phyloP scores from a whole-genome alignment of 2,797 vertebrate species.

The Hyperoplus lanceolatus region DNA sequence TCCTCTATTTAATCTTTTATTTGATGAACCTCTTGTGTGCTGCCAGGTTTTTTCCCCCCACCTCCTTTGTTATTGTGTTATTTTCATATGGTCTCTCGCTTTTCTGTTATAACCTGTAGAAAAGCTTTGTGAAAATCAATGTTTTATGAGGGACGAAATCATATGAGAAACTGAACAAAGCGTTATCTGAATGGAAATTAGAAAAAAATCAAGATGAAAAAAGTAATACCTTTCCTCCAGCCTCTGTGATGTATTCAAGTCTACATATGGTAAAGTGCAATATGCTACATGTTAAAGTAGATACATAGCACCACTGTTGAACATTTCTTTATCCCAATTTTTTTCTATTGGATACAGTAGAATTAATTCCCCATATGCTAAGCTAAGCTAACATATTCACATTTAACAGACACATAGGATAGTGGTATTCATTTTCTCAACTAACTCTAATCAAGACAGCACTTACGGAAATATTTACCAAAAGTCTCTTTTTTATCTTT shows the following conservation, averaged over 20 bases:
- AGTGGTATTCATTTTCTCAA: conserved; percentile 6
- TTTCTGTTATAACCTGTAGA: conserved; percentile 62
- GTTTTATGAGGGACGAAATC: conserved; percentile 65
- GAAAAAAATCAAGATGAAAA: conserved; percentile 53
- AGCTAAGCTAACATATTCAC: background rate
- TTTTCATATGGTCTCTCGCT: conserved; percentile 61
- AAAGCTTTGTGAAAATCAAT: conserved; percentile 63
- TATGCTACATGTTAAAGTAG: background rate
- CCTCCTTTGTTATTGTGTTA: conserved; percentile 62
- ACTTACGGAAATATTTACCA: background rate
- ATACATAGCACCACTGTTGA: conserved; percentile 4
- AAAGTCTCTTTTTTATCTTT: background rate
- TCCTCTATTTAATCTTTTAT: conserved; percentile 20
- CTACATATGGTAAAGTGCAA: conserved; percentile 17
- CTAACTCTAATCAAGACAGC: background rate
- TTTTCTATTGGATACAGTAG: conserved; percentile 16
- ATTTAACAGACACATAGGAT: background rate
- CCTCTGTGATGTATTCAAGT: conserved; percentile 33
- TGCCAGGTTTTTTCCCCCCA: conserved; percentile 60
- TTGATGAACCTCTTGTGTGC: conserved; percentile 48
- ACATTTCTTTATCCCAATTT: conserved; percentile 13
- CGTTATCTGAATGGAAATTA: conserved; percentile 52
- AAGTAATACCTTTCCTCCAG: conserved; percentile 32
- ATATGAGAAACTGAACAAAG: conserved; percentile 53
- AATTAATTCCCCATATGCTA: conserved; percentile 5